A percentile compares a stretch with the other conserved stretches of the same genome.
Evolutionary conservation across 2,888 invertebrate genomes (phyloP).

Genomic region (Kryphioiulus occultus): DNA sequence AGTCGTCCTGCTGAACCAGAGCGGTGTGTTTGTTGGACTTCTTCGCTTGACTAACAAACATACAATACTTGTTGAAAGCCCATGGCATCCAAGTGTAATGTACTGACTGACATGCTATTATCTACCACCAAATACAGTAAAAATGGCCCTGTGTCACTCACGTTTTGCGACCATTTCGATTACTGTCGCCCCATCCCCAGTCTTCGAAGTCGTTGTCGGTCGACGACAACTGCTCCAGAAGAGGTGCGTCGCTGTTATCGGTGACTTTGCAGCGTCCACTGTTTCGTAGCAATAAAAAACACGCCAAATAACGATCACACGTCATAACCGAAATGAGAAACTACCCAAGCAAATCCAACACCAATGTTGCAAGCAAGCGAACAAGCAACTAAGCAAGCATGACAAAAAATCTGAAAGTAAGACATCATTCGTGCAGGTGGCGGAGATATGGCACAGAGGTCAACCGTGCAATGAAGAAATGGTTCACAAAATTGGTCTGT

Average conservation of each 20-base stretch:
- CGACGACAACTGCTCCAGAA: constrained; percentile 49
- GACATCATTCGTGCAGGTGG: not conserved
- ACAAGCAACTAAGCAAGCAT: not conserved
- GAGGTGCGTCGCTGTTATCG: constrained; percentile 49
- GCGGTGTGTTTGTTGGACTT: constrained; percentile 46
- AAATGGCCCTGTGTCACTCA: not conserved
- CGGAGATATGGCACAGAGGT: not conserved
- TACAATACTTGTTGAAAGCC: not conserved
- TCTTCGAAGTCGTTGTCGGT: constrained; percentile 47
- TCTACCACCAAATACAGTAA: not conserved
- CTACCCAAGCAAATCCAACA: not conserved
- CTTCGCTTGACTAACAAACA: constrained; percentile 24
- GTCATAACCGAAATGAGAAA: not conserved
- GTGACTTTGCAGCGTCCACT: constrained; percentile 45
- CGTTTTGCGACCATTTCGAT: constrained; percentile 43
- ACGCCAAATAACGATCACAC: constrained; percentile 8
- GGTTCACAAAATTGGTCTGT: no score
- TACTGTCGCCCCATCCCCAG: constrained; percentile 49
- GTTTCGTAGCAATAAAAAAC: not conserved
- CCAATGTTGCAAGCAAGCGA: no score
- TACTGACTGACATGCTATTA: no score
- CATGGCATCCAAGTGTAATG: no score
- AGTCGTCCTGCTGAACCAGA: constrained; percentile 39
- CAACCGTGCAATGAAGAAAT: not conserved
- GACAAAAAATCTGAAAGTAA: not conserved